Base-by-base conservation (phyloP, 1,140 invertebrate species). In the Pachyrhynchus sulphureomaculatus region DNA sequence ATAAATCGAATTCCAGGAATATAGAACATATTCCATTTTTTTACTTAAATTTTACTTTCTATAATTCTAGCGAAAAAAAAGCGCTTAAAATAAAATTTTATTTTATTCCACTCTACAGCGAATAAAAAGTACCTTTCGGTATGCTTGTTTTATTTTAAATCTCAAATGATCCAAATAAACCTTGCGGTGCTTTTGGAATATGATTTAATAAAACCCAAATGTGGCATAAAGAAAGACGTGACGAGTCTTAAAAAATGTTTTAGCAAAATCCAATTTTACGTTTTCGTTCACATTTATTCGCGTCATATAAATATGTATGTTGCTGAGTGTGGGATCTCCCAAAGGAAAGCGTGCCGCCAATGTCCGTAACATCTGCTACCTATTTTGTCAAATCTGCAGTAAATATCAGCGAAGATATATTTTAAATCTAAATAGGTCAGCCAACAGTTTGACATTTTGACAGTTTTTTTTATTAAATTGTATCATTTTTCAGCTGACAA, bases 261-360 rank as follows among this genome's bases (percentile, higher is more conserved):
- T 18, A 48, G 45, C 29, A 58, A 49, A 58, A 48, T 48, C 55
- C 42, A 58, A 48, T 58, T 58, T 58, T 26, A 37, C 33, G 20
- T 58, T 47, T 58, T 49, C 55, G 55, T 58, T 47, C 45, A 2
- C 42, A 41, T 58, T 58, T 47, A 45, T 47, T 47, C 17, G 39
- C 45, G 42, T 58, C 55, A 36, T 41, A 58, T 58, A 58, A 58
- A 58, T 58, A 58, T 58, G 55, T 58, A 58, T 58, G 55, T 39
- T 48, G 55, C 55, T 58, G 55, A 58, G 55, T 58, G 42, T 21
- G 42, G 36, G 36, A 39, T 39, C 17, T 29, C 26, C 26, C 26
- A 10, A 18, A 18, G 36, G 13, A 39, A 13, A 39, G 6, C 5
- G 13, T 39, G 36, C 36, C 6, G 13, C 36, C 36, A 13, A 39